Conservation (phyloP, 2,797 vertebrate species). For the Sebastiscus albofasciatus region DNA sequence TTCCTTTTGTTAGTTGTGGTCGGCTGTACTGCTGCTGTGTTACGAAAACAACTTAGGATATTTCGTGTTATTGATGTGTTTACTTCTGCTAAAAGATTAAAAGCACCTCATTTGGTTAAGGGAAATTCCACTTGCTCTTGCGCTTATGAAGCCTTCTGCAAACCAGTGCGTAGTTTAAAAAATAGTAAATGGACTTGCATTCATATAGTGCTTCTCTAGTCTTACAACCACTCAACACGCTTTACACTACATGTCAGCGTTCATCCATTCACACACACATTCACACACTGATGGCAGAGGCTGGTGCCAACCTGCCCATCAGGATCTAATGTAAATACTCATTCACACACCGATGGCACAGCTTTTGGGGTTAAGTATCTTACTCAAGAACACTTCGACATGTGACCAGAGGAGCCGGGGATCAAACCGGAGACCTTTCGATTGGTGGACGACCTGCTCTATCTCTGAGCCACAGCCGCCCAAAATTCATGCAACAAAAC, state of each 20-base stretch:
- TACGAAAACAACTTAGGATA: neutral
- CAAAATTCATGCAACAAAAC: neutral
- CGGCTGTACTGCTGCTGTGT: neutral
- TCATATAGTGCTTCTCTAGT: no score
- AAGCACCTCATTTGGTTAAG: neutral
- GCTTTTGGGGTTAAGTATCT: no score
- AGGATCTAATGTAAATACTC: no score
- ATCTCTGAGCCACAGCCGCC: fast-evolving
- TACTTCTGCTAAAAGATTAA: neutral
- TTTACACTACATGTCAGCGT: no score
- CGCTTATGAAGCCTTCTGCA: neutral
- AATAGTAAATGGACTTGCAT: neutral
- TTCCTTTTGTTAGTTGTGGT: neutral
- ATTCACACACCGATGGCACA: no score
- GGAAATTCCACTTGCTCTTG: neutral
- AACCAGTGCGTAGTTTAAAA: neutral
- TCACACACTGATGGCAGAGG: no score
- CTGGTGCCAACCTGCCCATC: no score
- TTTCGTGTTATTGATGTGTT: neutral
- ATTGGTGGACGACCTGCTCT: no score
- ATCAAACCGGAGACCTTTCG: fast-evolving
- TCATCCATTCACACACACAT: no score
- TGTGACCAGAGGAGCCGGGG: no score
- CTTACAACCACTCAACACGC: no score
- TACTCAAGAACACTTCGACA: no score